Base-by-base conservation (phyloP, 2,113 vertebrate species). In the Ptychochromis oligacanthus region DNA sequence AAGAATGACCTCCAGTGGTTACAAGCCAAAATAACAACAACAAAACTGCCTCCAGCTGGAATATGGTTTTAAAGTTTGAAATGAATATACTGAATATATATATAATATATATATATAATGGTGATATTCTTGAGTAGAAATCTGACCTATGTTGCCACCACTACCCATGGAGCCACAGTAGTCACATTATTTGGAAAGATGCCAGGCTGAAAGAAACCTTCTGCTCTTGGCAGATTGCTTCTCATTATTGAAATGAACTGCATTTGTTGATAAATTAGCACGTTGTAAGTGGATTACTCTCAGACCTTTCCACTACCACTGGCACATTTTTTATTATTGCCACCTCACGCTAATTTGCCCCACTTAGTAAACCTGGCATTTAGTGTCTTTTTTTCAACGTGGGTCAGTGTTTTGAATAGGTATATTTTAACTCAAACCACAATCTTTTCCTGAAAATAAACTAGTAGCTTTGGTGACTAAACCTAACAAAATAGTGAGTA, bases 1-100 rank as follows among this genome's bases (percentile, higher is more conserved):
- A 58, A 80, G 38, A 24, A 0, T 24, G 72, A 43, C 61, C 61
- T 81, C 84, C 70, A 61, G 79, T 81, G 61, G 31, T n/a, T 46
- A 70, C 6, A 59, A 80, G 36, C 38, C 10, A 14, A 7, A 75
- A 75, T 54, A 22, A 64, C 75, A 0, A 70, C 43, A 72, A 31
- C 17, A 72, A 55, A 8, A 8, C 7, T 31, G 28, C 1, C 65
- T 31, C 17, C 6, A 20, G 49, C 43, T 31, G 5, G 2, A 20
- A 13, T 52, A 31, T 52, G 65, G 26, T 31, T 72, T 52, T 52
- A 72, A 72, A 31, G 46, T 52, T n/a, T 2, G 26, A 72, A 18
- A 52, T 17, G 18, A 52, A 7, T 17, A 52, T 52, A 7, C 49
- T 7, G 49, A 5, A 28, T 24, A 58, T 13, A 26, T 18, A 61